A percentile compares a stretch with the other conserved stretches of the same genome.
Conservation (phyloP, 2,113 vertebrate genomes). For the Equus przewalskii region DNA sequence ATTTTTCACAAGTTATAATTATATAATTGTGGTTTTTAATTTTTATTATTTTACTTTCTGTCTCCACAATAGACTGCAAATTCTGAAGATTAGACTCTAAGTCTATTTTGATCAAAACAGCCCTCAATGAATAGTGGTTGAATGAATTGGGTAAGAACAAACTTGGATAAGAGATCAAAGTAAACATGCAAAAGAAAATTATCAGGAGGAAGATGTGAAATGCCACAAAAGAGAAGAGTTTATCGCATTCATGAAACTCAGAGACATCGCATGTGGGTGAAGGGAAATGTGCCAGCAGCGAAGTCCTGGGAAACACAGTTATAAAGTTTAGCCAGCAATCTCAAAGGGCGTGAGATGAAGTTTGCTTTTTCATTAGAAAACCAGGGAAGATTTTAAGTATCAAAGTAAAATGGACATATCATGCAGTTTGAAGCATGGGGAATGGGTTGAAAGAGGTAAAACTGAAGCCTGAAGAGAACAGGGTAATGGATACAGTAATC, state of each 20-base stretch:
- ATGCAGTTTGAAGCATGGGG: neutral
- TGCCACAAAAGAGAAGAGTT: neutral
- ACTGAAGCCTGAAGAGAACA: neutral
- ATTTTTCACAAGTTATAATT: neutral
- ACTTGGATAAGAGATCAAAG: neutral
- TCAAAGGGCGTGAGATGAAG: neutral
- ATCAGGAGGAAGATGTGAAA: neutral
- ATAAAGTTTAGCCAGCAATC: neutral
- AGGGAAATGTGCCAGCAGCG: neutral
- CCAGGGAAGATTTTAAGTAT: neutral
- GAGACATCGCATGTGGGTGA: neutral
- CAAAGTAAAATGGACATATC: neutral
- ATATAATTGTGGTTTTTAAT: neutral
- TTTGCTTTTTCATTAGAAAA: neutral
- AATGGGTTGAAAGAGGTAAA: neutral
- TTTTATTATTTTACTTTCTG: neutral
- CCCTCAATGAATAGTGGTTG: neutral
- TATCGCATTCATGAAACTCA: neutral
- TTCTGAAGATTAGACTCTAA: neutral
- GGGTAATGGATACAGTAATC: neutral
- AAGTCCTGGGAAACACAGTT: neutral
- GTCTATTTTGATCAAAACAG: neutral
- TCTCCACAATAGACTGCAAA: neutral
- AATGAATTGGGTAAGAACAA: neutral
- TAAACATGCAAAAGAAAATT: neutral